phyloP scores from a whole-genome alignment of 2,888 invertebrate species.

The Neoaliturus tenellus region DNA sequence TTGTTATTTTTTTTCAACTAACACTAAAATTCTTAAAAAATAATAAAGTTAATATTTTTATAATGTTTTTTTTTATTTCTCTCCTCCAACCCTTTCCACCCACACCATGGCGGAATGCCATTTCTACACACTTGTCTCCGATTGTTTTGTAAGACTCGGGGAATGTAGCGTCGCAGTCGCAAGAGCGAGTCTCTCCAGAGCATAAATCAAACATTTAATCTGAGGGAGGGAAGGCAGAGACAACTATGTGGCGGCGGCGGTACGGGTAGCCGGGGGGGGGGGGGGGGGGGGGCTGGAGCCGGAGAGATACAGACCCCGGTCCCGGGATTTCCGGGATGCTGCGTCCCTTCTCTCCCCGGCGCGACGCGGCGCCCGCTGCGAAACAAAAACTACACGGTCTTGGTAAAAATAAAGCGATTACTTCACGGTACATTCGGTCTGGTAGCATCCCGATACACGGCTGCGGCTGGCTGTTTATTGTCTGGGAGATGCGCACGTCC shows the following conservation, averaged over 20 bases:
- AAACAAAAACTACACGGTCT: slow-evolving; percentile 35
- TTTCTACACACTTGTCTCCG: not conserved
- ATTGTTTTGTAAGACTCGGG: slow-evolving; percentile 7
- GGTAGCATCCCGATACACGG: slow-evolving; percentile 25
- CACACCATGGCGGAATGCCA: too few relatives aligned
- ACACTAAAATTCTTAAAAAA: too few relatives aligned
- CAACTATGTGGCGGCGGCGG: slow-evolving; percentile 34
- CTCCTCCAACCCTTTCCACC: too few relatives aligned
- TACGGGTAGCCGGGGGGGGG: not conserved
- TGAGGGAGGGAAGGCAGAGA: slow-evolving; percentile 49
- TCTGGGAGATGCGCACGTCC: too few relatives aligned
- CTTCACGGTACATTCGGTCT: slow-evolving; percentile 22
- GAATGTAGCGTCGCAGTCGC: not conserved
- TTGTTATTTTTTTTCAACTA: too few relatives aligned
- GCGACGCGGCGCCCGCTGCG: not conserved
- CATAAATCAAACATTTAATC: slow-evolving; percentile 60
- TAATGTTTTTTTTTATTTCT: too few relatives aligned
- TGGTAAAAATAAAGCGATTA: slow-evolving; percentile 45
- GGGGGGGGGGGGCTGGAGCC: slow-evolving; percentile 21
- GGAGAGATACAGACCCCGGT: slow-evolving; percentile 52
- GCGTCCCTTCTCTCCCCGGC: slow-evolving; percentile 38
- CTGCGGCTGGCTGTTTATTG: not conserved
- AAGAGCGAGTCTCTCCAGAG: not conserved
- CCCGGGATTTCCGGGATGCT: slow-evolving; percentile 58
- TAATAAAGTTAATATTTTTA: too few relatives aligned